Percentiles rank a stretch among this genome's conserved stretches.
These are phyloP conservation scores for Amphiura filiformis DNA, from an alignment of 35 echinoderm and acorn worm genomes.

Conservation along the genomic window DNA sequence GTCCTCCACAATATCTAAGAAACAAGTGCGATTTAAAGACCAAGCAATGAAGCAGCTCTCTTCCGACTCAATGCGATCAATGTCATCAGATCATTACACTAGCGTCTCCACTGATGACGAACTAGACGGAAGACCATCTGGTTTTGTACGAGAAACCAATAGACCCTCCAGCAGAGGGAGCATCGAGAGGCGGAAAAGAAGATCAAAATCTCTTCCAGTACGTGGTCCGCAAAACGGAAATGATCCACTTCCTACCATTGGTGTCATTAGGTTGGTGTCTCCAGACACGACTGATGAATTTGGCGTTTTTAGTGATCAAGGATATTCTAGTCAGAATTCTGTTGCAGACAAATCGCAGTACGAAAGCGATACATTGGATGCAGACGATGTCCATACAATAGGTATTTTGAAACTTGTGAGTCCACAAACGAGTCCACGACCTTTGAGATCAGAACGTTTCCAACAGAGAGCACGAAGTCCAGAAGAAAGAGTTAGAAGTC, in stretches of 20 bases:
- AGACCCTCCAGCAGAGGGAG: background rate
- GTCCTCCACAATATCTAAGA: slow-evolving; percentile 11
- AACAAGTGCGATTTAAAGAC: background rate
- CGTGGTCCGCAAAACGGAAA: background rate
- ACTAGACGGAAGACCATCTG: background rate
- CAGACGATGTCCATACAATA: slow-evolving; percentile 11
- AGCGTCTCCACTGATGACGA: background rate
- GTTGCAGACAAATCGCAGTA: background rate
- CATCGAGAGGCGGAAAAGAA: background rate
- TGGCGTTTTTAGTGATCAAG: slow-evolving; percentile 12
- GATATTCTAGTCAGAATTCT: background rate
- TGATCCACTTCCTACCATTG: slow-evolving; percentile 20
- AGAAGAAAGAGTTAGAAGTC: background rate
- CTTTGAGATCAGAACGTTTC: background rate
- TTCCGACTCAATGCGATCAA: background rate
- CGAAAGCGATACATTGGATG: background rate
- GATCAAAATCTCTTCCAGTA: slow-evolving; percentile 24
- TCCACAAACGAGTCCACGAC: background rate
- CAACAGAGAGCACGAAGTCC: background rate
- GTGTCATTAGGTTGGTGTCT: slow-evolving; percentile 19
- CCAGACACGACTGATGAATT: background rate
- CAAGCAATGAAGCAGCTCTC: background rate
- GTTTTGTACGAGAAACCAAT: background rate
- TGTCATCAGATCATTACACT: background rate
- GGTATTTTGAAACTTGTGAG: slow-evolving; percentile 28